phyloP scores from a whole-genome alignment of 1,140 invertebrate genomes.

The Macrocentrus cingulum region DNA sequence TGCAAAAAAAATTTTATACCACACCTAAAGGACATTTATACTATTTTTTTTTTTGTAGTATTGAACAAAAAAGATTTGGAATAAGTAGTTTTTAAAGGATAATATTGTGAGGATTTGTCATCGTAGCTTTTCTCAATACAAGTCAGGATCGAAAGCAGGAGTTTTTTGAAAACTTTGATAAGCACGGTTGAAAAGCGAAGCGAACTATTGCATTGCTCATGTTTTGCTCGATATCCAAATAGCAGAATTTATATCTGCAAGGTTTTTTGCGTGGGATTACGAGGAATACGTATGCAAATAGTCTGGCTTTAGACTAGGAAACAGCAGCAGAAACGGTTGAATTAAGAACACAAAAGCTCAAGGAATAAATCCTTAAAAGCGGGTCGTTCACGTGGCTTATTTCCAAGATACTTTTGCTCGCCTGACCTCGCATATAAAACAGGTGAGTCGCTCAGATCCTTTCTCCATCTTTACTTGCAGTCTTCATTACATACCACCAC shows the following conservation, averaged over 20 bases:
- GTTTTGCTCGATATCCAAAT: background rate
- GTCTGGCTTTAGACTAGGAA: background rate
- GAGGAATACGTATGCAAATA: constrained; percentile 16
- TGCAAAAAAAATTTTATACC: too few species aligned
- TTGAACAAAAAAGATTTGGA: too few species aligned
- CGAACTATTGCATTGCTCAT: too few species aligned
- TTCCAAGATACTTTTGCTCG: background rate
- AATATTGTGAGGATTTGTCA: too few species aligned
- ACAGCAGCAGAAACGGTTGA: background rate
- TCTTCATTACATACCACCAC: constrained; percentile 27
- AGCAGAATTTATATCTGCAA: background rate
- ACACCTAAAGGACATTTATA: too few species aligned
- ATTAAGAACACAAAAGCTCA: constrained; percentile 1
- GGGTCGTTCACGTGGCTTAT: background rate
- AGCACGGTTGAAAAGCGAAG: too few species aligned
- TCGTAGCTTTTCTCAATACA: too few species aligned
- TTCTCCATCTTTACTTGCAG: background rate
- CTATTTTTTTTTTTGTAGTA: too few species aligned
- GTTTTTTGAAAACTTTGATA: too few species aligned
- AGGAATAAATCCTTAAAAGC: constrained; percentile 7
- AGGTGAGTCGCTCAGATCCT: background rate
- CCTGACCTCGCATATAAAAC: constrained; percentile 6
- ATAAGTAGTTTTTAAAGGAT: too few species aligned
- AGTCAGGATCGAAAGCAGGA: too few species aligned
- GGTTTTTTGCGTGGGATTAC: constrained; percentile 9